phyloP scores from a whole-genome alignment of 2,888 invertebrate species.

The Drosophila paracracens region DNA sequence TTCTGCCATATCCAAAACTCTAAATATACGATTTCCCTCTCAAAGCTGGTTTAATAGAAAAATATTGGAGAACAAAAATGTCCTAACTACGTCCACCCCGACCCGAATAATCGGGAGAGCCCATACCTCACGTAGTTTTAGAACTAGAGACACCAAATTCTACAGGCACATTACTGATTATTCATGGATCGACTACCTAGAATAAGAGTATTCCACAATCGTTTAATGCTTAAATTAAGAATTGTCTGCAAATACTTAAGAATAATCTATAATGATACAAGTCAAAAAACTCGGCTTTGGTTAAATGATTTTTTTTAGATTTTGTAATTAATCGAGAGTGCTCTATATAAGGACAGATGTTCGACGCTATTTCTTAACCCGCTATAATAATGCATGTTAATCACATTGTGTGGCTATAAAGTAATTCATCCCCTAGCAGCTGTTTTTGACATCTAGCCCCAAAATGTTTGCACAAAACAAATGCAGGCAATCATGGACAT shows the following conservation, averaged over 20 bases:
- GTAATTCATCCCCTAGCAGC: slow-evolving; percentile 40
- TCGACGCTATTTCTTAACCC: background rate
- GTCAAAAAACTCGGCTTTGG: background rate
- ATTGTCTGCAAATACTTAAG: background rate
- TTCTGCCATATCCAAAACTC: too few relatives aligned
- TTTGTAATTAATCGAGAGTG: background rate
- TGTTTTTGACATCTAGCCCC: slow-evolving; percentile 51
- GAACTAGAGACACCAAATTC: background rate
- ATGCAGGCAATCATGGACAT: slow-evolving; percentile 18
- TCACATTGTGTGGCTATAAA: background rate
- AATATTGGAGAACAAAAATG: background rate
- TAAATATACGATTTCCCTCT: background rate
- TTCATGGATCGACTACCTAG: background rate
- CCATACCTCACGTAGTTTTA: background rate
- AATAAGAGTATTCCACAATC: background rate
- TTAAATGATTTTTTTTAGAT: background rate
- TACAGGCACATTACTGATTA: background rate
- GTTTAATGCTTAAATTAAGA: too few relatives aligned
- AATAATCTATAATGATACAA: background rate
- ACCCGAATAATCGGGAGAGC: background rate
- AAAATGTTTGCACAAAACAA: slow-evolving; percentile 40
- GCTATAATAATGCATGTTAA: background rate
- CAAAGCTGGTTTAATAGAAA: background rate
- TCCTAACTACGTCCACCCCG: background rate
- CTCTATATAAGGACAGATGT: slow-evolving; percentile 26